A percentile compares a stretch with the other conserved stretches of the same genome.
Conservation (phyloP, 1,140 invertebrate genomes). For the Drosophila pseudoobscura region DNA sequence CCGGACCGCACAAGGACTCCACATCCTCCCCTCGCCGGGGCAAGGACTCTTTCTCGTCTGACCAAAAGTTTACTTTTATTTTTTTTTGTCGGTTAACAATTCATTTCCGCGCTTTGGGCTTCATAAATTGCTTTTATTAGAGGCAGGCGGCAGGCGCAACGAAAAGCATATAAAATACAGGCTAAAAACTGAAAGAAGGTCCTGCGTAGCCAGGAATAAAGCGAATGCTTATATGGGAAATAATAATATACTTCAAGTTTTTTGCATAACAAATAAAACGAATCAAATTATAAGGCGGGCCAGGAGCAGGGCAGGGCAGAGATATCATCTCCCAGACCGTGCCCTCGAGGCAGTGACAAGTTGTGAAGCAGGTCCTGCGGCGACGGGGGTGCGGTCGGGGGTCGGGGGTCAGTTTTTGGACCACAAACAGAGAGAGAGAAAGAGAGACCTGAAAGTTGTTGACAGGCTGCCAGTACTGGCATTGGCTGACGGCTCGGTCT, state of each 20-base stretch:
- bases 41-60: constrained; percentile 12
- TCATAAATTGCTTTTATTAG: constrained; percentile 81
- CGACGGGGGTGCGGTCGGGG: not conserved
- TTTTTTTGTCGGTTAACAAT: constrained; percentile 71
- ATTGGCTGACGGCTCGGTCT: not conserved
- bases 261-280: constrained; percentile 79
- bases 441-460: constrained; percentile 31
- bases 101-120: constrained; percentile 80
- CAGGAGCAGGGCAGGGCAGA: not conserved
- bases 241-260: constrained; percentile 78
- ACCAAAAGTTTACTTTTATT: constrained; percentile 8
- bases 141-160: constrained; percentile 40
- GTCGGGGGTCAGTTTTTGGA: constrained; percentile 30
- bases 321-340: constrained; percentile 5
- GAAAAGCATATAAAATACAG: constrained; percentile 26
- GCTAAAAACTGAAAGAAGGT: not conserved
- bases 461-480: constrained; percentile 40
- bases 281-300: constrained; percentile 64
- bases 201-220: no score
- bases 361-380: constrained; percentile 48
- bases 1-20: no score
- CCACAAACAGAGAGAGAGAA: not conserved
- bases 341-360: constrained; percentile 74
- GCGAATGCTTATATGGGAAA: constrained; percentile 31
- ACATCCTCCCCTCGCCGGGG: no score